These are phyloP conservation scores for Hipparchia semele DNA, from an alignment of 2,888 invertebrate species.

Conservation along the genomic window DNA sequence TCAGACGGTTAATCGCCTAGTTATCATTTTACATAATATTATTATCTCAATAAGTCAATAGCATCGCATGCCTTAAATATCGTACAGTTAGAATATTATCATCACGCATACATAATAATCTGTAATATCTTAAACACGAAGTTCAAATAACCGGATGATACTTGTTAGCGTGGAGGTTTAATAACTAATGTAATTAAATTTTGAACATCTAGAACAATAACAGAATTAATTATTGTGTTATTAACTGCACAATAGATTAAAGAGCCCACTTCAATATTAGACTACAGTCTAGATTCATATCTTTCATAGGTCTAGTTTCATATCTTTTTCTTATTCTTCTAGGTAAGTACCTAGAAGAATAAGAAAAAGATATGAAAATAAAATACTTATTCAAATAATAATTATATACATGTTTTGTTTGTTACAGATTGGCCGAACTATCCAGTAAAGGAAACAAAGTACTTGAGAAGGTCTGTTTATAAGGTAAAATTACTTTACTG, in stretches of 20 bases:
- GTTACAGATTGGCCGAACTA: slow-evolving; percentile 15
- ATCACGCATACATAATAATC: slow-evolving; percentile 19
- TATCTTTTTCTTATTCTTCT: too few relatives aligned
- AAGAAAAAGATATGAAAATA: too few relatives aligned
- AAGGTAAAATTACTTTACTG: slow-evolving; percentile 21
- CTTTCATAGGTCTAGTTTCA: too few relatives aligned
- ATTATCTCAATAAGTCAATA: neutral
- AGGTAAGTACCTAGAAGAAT: too few relatives aligned
- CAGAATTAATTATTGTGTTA: slow-evolving; percentile 10
- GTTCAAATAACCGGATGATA: slow-evolving; percentile 18
- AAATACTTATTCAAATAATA: neutral
- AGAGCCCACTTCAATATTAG: too few relatives aligned
- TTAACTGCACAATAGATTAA: neutral
- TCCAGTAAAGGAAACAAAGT: slow-evolving; percentile 14
- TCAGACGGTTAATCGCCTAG: too few relatives aligned
- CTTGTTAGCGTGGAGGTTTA: slow-evolving; percentile 17
- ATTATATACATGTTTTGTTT: neutral
- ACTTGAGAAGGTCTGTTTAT: slow-evolving; percentile 20
- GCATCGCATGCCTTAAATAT: slow-evolving; percentile 1
- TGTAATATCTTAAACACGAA: slow-evolving; percentile 15
- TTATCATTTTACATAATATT: neutral
- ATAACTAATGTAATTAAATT: slow-evolving; percentile 1
- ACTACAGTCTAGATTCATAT: too few relatives aligned
- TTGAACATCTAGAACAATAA: slow-evolving; percentile 15
- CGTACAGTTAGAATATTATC: neutral